phyloP scores from a whole-genome alignment of 2,888 invertebrate species.

The Caenorhabditis sp. region DNA sequence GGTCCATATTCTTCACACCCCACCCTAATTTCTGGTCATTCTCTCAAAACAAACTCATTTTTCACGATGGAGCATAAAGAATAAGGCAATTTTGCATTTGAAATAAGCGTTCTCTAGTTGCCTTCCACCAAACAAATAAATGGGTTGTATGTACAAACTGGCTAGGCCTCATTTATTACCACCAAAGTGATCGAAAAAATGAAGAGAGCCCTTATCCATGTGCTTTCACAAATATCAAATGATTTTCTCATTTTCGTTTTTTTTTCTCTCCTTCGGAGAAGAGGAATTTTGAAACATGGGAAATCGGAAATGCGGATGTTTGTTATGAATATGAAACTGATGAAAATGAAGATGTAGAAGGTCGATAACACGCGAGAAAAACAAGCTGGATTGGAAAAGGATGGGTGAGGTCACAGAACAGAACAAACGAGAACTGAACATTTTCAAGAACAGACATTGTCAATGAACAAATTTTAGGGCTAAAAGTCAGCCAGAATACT shows the following conservation, averaged over 20 bases:
- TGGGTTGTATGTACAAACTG: slow-evolving; percentile 44
- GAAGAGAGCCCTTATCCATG: not conserved
- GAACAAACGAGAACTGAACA: not conserved
- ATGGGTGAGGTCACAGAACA: not conserved
- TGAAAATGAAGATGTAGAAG: slow-evolving; percentile 19
- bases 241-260: not conserved
- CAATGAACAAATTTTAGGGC: too few species aligned
- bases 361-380: slow-evolving; percentile 15
- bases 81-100: slow-evolving; percentile 47
- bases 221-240: not conserved
- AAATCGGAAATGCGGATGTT: slow-evolving; percentile 18
- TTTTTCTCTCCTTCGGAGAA: not conserved
- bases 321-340: slow-evolving; percentile 34
- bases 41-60: slow-evolving; percentile 42
- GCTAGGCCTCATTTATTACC: slow-evolving; percentile 25
- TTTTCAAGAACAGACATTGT: too few species aligned
- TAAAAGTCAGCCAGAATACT: too few species aligned
- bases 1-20: not conserved
- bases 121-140: slow-evolving; percentile 20
- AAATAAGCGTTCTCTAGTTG: slow-evolving; percentile 41
- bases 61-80: slow-evolving; percentile 45
- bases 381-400: too few species aligned
- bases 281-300: slow-evolving; percentile 40
- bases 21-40: too few species aligned
- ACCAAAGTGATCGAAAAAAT: slow-evolving; percentile 3